Evolutionary conservation across 53 echinoderm and acorn worm species (phyloP).

Genomic region (Paracentrotus lividus): DNA sequence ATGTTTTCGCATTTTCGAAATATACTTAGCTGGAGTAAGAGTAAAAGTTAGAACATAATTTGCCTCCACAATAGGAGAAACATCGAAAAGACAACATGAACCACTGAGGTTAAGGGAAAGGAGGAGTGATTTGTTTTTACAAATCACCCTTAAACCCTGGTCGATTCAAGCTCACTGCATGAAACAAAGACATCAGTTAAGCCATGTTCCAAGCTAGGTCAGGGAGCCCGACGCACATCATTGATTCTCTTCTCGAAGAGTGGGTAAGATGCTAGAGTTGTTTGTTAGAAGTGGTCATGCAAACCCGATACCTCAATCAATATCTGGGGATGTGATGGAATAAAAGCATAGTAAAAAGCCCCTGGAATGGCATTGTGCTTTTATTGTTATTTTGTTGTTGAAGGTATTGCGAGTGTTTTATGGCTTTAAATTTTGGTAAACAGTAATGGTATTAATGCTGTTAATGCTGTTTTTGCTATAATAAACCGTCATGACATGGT

Average conservation of each 20-base stretch:
- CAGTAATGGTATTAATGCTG: not conserved
- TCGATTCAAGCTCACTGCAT: not conserved
- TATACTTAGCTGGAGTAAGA: too few species aligned
- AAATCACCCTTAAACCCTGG: not conserved
- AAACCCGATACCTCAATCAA: conserved; percentile 7
- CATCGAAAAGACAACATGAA: too few species aligned
- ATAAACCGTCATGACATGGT: too few species aligned
- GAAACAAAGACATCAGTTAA: conserved; percentile 17
- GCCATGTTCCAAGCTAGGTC: not conserved
- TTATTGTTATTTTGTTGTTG: too few species aligned
- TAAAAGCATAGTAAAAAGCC: not conserved
- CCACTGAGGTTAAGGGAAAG: too few species aligned
- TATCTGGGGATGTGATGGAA: not conserved
- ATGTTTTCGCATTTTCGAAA: too few species aligned
- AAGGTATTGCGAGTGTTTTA: too few species aligned
- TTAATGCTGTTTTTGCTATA: too few species aligned
- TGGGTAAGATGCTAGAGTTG: not conserved
- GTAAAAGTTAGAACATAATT: too few species aligned
- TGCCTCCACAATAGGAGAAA: too few species aligned
- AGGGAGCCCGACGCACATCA: not conserved
- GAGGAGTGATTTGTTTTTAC: not conserved
- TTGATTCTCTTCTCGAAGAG: conserved; percentile 18
- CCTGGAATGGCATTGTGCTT: not conserved
- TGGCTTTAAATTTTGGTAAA: too few species aligned
- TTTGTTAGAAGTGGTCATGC: conserved; percentile 19